Percentiles rank a stretch among this genome's conserved stretches.
phyloP scores from a whole-genome alignment of 2,797 vertebrate species.

The Parauchenoglanis ngamensis region DNA sequence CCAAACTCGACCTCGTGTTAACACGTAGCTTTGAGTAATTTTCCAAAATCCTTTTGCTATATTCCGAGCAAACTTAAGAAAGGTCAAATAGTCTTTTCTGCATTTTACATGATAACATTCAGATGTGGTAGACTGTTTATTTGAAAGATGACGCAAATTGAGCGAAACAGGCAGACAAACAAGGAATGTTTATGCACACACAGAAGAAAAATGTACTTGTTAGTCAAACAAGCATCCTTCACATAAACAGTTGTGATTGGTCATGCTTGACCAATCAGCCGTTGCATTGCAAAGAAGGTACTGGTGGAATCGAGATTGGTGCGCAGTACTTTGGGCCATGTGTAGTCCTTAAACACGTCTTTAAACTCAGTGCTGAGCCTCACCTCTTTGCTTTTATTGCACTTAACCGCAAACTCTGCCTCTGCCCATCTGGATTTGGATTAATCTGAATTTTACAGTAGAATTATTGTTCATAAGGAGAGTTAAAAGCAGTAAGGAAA shows the following conservation, averaged over 20 bases:
- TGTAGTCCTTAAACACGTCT: background rate
- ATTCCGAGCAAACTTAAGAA: background rate
- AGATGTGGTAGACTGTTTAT: background rate
- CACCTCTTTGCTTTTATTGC: background rate
- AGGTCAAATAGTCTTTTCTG: background rate
- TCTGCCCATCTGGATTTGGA: background rate
- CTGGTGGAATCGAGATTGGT: background rate
- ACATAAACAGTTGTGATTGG: slow-evolving; percentile 16
- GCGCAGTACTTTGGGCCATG: background rate
- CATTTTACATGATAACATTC: background rate
- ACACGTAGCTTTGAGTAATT: background rate
- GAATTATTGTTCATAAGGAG: background rate
- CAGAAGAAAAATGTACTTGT: slow-evolving; percentile 12
- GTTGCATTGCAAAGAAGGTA: background rate
- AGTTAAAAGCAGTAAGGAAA: slow-evolving; percentile 11
- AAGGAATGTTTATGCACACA: slow-evolving; percentile 5
- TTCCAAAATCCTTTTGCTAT: background rate
- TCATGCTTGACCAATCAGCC: background rate
- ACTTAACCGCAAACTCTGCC: background rate
- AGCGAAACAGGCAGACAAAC: background rate
- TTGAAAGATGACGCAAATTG: background rate
- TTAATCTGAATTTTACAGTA: background rate
- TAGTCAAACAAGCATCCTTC: slow-evolving; percentile 13
- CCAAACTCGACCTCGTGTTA: background rate
- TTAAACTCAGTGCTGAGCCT: background rate